A percentile compares a stretch with the other conserved stretches of the same genome.
These are phyloP conservation scores for Salvelinus sp. DNA, from an alignment of 2,113 vertebrate genomes.

Conservation along the genomic window DNA sequence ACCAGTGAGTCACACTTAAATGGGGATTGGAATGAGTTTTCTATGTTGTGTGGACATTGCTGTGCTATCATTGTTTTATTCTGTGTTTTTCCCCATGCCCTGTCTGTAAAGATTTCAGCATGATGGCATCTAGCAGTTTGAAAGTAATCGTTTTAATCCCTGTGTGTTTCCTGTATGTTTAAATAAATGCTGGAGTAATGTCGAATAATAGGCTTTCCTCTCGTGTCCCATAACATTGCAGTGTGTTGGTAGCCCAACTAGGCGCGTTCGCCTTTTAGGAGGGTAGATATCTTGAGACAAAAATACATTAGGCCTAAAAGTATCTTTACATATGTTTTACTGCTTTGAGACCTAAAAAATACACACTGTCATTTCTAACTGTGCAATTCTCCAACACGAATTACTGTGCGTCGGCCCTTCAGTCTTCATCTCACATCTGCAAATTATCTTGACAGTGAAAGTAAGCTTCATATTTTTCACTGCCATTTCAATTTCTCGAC, in stretches of 20 bases:
- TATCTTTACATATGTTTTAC: not conserved
- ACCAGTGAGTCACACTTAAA: not conserved
- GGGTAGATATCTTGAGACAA: not conserved
- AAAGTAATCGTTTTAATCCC: not conserved
- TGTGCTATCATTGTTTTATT: not conserved
- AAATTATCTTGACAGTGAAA: not conserved
- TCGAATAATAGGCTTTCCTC: not conserved
- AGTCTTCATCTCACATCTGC: not conserved
- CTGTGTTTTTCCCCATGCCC: not conserved
- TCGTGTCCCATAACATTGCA: no score
- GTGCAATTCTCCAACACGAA: not conserved
- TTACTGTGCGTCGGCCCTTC: not conserved
- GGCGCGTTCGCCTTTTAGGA: not conserved
- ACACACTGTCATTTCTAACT: not conserved
- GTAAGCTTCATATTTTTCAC: not conserved
- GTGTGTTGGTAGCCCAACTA: no score
- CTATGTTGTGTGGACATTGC: not conserved
- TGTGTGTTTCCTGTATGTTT: not conserved
- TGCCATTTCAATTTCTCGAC: not conserved
- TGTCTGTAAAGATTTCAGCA: not conserved
- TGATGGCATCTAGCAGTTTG: not conserved
- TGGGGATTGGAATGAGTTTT: not conserved
- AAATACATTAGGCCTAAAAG: not conserved
- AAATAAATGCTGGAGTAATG: not conserved
- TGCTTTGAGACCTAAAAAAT: not conserved